phyloP scores from a whole-genome alignment of 2,888 invertebrate genomes.

The Polydrusus pterygomalis region DNA sequence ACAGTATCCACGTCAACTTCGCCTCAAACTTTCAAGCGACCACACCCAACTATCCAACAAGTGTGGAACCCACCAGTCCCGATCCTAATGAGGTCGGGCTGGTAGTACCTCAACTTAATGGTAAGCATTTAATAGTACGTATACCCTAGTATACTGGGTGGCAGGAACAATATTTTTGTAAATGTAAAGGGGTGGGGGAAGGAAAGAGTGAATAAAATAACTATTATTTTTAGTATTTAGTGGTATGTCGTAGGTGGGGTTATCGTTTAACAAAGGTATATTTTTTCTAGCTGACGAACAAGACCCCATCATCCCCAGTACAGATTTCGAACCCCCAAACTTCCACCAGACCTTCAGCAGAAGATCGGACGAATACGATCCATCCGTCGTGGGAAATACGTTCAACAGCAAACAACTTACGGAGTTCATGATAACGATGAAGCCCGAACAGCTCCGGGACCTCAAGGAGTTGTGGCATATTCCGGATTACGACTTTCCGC shows the following conservation, averaged over 20 bases:
- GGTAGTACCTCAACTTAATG: conserved; percentile 54
- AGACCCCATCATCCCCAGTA: conserved; percentile 45
- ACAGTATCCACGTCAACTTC: conserved; percentile 57
- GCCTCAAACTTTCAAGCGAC: conserved; percentile 62
- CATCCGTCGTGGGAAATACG: conserved; percentile 44
- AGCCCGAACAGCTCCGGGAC: conserved; percentile 65
- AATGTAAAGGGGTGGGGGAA: too few species aligned
- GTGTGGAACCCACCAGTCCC: conserved; percentile 62
- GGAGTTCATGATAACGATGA: conserved; percentile 61
- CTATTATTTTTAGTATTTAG: too few species aligned
- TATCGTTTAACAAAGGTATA: too few species aligned
- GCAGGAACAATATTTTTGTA: too few species aligned
- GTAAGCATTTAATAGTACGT: conserved; percentile 27
- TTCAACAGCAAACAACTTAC: conserved; percentile 52
- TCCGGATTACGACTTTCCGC: conserved; percentile 71
- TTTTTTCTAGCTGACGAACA: conserved; percentile 36
- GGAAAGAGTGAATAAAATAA: too few species aligned
- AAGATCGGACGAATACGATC: conserved; percentile 45
- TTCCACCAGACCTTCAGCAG: conserved; percentile 27
- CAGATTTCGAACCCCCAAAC: conserved; percentile 23
- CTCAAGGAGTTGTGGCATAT: conserved; percentile 68
- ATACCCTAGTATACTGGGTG: too few species aligned
- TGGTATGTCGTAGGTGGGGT: too few species aligned
- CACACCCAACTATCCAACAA: conserved; percentile 63
- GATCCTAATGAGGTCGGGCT: conserved; percentile 61